Percentiles rank a stretch among this genome's conserved stretches.
These are phyloP conservation scores for Elephantulus edwardii DNA, from an alignment of 2,113 vertebrate genomes.

Conservation along the genomic window DNA sequence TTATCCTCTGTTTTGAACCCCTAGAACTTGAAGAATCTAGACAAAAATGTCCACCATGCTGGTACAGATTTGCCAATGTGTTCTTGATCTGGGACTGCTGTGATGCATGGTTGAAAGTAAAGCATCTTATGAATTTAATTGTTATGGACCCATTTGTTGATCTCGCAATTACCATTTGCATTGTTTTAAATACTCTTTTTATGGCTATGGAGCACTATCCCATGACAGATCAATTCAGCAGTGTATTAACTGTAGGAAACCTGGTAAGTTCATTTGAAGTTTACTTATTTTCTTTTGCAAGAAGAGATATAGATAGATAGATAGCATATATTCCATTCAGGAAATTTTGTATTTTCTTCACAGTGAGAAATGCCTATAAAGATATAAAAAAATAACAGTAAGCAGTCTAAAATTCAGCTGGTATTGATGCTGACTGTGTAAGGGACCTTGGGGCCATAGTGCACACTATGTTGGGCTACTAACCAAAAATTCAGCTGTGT, in stretches of 20 bases:
- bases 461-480: no score
- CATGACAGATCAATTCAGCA: slow-evolving; percentile 83
- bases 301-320: not conserved
- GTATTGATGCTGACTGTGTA: not conserved
- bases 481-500: no score
- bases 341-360: not conserved
- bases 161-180: slow-evolving; percentile 96
- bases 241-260: slow-evolving; percentile 91
- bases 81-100: slow-evolving; percentile 98
- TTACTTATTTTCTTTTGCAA: slow-evolving; percentile 4
- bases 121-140: slow-evolving; percentile 88
- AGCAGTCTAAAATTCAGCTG: slow-evolving; percentile 5
- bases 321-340: not conserved
- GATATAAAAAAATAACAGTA: not conserved
- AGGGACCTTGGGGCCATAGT: no score
- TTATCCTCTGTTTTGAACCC: not conserved
- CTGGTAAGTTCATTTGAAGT: slow-evolving; percentile 85
- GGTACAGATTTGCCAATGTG: slow-evolving; percentile 92
- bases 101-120: slow-evolving; percentile 93
- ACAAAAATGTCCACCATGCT: slow-evolving; percentile 94
- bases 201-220: slow-evolving; percentile 98
- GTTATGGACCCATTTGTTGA: slow-evolving; percentile 98
- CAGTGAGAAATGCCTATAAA: not conserved
- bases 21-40: slow-evolving; percentile 96
- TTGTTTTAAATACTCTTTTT: slow-evolving; percentile 96